Conservation (phyloP, 2,888 invertebrate species). For the Drosophila mettleri region DNA sequence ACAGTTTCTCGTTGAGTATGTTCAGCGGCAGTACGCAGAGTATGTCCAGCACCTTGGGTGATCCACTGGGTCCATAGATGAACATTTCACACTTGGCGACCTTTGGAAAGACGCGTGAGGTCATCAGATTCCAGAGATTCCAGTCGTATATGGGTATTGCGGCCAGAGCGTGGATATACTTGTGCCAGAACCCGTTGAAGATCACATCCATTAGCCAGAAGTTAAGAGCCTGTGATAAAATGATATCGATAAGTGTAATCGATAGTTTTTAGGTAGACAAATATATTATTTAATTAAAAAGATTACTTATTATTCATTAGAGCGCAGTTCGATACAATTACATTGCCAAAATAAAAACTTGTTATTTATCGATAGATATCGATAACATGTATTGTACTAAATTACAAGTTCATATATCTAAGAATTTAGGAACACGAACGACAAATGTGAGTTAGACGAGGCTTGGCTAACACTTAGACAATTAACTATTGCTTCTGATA, state of each 20-base stretch:
- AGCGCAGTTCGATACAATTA: no score
- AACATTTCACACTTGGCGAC: slow-evolving; percentile 95
- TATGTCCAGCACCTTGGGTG: slow-evolving; percentile 91
- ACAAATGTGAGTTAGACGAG: no score
- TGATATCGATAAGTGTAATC: slow-evolving; percentile 9
- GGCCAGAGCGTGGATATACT: slow-evolving; percentile 74
- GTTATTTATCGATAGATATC: background rate
- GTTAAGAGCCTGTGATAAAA: slow-evolving; percentile 65
- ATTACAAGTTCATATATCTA: no score
- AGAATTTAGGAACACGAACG: no score
- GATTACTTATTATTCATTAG: background rate
- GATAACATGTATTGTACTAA: no score
- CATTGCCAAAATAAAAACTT: no score
- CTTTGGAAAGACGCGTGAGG: slow-evolving; percentile 85
- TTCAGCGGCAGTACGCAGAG: slow-evolving; percentile 91
- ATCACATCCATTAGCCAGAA: slow-evolving; percentile 78
- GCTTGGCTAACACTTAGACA: no score
- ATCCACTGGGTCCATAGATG: slow-evolving; percentile 93
- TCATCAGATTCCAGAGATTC: slow-evolving; percentile 80
- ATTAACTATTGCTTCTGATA: background rate
- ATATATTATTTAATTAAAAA: background rate
- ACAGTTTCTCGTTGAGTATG: slow-evolving; percentile 92
- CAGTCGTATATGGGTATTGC: slow-evolving; percentile 77
- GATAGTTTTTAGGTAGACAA: background rate
- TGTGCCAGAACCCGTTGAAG: slow-evolving; percentile 81